phyloP scores from a whole-genome alignment of 92 coral and sea anemone species.

The Epizoanthus stellaris region DNA sequence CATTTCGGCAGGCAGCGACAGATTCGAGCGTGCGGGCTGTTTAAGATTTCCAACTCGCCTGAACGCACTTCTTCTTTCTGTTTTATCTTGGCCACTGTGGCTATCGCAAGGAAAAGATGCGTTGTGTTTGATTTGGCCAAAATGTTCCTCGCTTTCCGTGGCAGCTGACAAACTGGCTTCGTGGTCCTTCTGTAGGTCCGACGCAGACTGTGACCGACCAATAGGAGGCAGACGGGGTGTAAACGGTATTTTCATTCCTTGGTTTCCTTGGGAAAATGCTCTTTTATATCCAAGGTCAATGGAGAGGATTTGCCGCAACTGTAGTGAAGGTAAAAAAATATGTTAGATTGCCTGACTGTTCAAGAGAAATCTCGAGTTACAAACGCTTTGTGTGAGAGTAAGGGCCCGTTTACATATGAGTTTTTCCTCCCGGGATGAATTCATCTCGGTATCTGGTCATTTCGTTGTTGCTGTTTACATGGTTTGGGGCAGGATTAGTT shows the following conservation, averaged over 20 bases:
- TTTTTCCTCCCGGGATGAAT: too few species aligned
- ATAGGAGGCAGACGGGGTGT: slow-evolving; percentile 61
- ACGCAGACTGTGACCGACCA: slow-evolving; percentile 79
- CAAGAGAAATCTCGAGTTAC: too few species aligned
- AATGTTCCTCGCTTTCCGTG: not conserved
- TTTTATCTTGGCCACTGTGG: not conserved
- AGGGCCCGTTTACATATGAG: too few species aligned
- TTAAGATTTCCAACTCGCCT: not conserved
- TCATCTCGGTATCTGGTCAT: too few species aligned
- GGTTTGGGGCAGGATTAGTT: too few species aligned
- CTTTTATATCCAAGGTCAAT: slow-evolving; percentile 75
- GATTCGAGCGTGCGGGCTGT: slow-evolving; percentile 8
- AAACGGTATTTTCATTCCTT: slow-evolving; percentile 54
- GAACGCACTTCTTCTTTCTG: not conserved
- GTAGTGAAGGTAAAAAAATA: not conserved
- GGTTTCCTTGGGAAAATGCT: slow-evolving; percentile 50
- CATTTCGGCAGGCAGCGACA: not conserved
- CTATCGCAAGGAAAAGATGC: not conserved
- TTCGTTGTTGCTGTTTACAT: too few species aligned
- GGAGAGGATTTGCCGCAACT: slow-evolving; percentile 68
- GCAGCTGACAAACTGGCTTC: slow-evolving; percentile 2
- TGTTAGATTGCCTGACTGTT: not conserved
- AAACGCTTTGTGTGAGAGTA: too few species aligned
- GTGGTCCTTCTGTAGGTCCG: slow-evolving; percentile 47
- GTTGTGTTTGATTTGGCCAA: not conserved